These are phyloP conservation scores for Alligator mississippiensis DNA, from an alignment of 2,113 vertebrate species.

Conservation along the genomic window DNA sequence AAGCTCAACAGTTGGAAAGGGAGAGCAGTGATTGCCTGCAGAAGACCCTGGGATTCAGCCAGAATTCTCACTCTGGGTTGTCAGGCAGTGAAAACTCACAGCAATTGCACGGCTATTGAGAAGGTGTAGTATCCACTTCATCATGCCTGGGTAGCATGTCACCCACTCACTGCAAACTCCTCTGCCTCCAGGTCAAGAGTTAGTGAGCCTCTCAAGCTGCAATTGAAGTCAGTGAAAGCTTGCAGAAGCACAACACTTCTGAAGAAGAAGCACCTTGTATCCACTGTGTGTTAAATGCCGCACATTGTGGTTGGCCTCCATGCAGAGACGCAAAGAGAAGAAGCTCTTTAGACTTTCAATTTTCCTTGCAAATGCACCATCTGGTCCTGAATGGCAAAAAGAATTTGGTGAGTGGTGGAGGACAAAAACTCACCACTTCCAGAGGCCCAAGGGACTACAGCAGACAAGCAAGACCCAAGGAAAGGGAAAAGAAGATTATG, in stretches of 20 bases:
- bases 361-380: neutral
- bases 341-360: neutral
- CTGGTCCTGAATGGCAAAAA: neutral
- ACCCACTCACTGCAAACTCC: too few species aligned
- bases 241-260: neutral
- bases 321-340: neutral
- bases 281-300: too few species aligned
- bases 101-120: neutral
- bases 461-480: neutral
- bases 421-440: neutral
- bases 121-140: neutral
- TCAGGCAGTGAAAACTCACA: neutral
- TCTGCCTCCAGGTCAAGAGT: too few species aligned
- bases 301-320: neutral
- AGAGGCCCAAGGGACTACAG: neutral
- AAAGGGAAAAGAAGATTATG: neutral
- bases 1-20: too few species aligned
- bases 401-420: fast-evolving
- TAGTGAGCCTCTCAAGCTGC: neutral
- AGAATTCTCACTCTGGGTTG: neutral
- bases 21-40: neutral
- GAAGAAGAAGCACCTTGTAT: neutral
- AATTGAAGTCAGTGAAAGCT: neutral
- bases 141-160: neutral
- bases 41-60: neutral